Percentiles rank a stretch among this genome's conserved stretches.
Evolutionary conservation across 1,140 invertebrate genomes (phyloP).

Genomic region (Neotoxoptera formosana): DNA sequence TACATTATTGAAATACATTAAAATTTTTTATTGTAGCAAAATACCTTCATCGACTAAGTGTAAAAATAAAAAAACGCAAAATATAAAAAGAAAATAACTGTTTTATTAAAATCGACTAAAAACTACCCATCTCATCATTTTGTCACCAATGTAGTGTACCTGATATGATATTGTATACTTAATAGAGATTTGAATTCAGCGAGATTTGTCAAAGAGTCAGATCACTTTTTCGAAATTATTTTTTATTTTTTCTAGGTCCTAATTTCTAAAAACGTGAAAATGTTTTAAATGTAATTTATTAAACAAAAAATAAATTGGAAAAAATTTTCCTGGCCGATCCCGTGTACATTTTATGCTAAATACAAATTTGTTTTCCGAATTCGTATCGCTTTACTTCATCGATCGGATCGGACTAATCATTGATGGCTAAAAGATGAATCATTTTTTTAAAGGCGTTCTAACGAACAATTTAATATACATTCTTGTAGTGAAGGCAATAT

Average conservation of each 20-base stretch:
- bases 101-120: neutral
- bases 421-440: neutral
- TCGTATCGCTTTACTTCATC: neutral
- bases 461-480: neutral
- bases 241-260: neutral
- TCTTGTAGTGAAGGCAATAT: neutral
- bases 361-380: neutral
- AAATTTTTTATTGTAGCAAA: neutral
- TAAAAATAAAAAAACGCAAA: neutral
- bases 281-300: neutral
- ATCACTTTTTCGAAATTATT: neutral
- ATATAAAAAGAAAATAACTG: neutral
- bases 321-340: neutral
- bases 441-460: neutral
- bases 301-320: neutral
- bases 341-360: neutral
- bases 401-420: too few relatives aligned
- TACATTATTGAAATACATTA: neutral
- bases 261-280: neutral
- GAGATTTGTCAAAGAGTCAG: neutral
- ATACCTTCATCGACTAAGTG: neutral
- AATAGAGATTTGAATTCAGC: neutral
- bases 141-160: neutral
- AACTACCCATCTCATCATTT: neutral
- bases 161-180: neutral